Evolutionary conservation across 92 coral and sea anemone genomes (phyloP), one percentile per base, ranked within the genome.

Genomic region (Siderastrea siderea): DNA sequence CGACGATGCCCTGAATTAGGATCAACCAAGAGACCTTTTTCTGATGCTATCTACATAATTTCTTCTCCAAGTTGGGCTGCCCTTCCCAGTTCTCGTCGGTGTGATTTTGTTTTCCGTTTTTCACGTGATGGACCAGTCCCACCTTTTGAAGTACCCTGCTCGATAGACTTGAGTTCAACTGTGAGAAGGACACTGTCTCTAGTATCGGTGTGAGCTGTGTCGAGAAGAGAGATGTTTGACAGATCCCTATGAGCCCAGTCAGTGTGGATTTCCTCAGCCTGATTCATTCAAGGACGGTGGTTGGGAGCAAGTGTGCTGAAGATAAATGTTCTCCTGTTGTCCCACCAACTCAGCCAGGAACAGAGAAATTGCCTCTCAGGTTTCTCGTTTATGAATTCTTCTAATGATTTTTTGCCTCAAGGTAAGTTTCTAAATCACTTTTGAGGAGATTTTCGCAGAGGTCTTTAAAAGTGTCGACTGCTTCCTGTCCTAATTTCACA

Each of bases 281-380:
- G 68, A 75, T 89, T 89, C 89, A 77, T 77, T 61, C 78, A 75
- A 46, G 93, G 89, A 7, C 85, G 69, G n/a, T 66, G 68, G 17
- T 51, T 74, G 47, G 68, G 78, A 15, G 84, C 62, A 86, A 85
- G 80, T 45, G 81, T 77, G 52, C 81, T 16, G 48, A 89, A 89
- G 63, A 78, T 61, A 15, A 55, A 85, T n/a, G 71, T 49, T 69
- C 76, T 87, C 72, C 58, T 12, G 51, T 86, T 68, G 53, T 84
- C 84, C 88, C 89, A 89, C 89, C 86, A 84, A n/a, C 57, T 71
- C 13, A 88, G 13, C 84, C 92, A 82, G 55, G 83, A 43, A 2
- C 84, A 64, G 43, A 90, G 82, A 78, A 85, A 87, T 8, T 77
- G 51, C 76, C 91, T 44, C 59, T 81, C 88, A 6, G 91, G 61